A percentile compares a stretch with the other conserved stretches of the same genome.
Conservation (phyloP, 1,140 invertebrate genomes). For the Bemisia tabaci region DNA sequence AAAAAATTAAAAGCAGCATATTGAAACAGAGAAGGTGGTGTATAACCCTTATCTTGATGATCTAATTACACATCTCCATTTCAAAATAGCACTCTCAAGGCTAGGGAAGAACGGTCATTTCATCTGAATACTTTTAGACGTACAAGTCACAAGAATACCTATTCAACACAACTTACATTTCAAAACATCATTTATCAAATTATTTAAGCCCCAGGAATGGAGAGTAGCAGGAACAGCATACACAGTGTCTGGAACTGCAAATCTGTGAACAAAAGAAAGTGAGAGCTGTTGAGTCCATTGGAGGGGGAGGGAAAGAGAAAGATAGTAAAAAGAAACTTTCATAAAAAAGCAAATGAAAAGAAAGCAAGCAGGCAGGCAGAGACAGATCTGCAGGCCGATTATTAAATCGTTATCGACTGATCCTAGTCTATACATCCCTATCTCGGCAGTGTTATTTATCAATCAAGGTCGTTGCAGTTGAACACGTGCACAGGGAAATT, state of each 20-base stretch:
- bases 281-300: no score
- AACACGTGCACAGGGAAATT: no score
- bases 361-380: background rate
- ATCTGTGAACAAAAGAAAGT: slow-evolving; percentile 44
- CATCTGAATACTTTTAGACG: no score
- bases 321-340: background rate
- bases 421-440: background rate
- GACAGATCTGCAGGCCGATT: background rate
- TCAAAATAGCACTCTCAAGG: no score
- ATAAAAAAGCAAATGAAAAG: background rate
- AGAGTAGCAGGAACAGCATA: slow-evolving; percentile 62
- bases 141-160: no score
- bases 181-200: slow-evolving; percentile 64
- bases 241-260: slow-evolving; percentile 71
- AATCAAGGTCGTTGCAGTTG: no score
- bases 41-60: no score
- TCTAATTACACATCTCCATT: no score
- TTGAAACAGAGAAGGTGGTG: slow-evolving; percentile 14
- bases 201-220: slow-evolving; percentile 53
- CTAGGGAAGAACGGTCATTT: no score
- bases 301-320: no score
- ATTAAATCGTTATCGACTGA: background rate
- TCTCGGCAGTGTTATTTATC: background rate
- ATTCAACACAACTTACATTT: slow-evolving; percentile 48
- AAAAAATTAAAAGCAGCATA: slow-evolving; percentile 9